phyloP scores from a whole-genome alignment of 2,888 invertebrate species.

The Aradus depressus region DNA sequence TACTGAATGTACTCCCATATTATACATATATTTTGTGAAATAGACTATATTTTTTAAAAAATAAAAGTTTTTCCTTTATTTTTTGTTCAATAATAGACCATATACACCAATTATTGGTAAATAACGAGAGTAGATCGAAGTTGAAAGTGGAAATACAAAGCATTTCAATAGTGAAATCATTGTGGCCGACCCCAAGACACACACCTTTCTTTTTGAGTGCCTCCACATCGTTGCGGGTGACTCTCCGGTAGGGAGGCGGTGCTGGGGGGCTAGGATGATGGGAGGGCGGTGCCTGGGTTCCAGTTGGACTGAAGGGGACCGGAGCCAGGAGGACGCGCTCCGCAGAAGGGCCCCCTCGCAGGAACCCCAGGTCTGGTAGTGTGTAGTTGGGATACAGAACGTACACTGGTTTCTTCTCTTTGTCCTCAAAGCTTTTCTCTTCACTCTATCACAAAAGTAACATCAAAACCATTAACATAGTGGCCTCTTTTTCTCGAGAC shows the following conservation, averaged over 20 bases:
- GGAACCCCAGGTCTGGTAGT: slow-evolving; percentile 76
- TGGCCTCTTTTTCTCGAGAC: too few species aligned
- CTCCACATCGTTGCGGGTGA: slow-evolving; percentile 73
- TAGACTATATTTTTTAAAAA: too few species aligned
- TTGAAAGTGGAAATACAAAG: slow-evolving; percentile 5
- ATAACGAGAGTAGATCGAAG: too few species aligned
- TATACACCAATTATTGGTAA: too few species aligned
- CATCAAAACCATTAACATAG: too few species aligned
- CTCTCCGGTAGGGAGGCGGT: slow-evolving; percentile 52
- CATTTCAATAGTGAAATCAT: background rate
- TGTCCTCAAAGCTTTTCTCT: too few species aligned
- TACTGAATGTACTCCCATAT: too few species aligned
- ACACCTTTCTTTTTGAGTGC: slow-evolving; percentile 60
- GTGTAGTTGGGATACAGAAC: slow-evolving; percentile 86
- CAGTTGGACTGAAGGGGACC: slow-evolving; percentile 43
- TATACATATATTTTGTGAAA: too few species aligned
- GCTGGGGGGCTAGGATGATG: slow-evolving; percentile 57
- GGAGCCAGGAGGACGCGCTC: slow-evolving; percentile 62
- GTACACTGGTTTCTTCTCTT: slow-evolving; percentile 57
- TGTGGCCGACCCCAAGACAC: background rate
- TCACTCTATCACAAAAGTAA: too few species aligned
- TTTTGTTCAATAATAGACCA: too few species aligned
- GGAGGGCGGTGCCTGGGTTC: slow-evolving; percentile 29
- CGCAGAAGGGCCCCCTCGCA: slow-evolving; percentile 43
- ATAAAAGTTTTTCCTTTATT: too few species aligned